Evolutionary conservation across 2,888 invertebrate species (phyloP), one percentile per base, ranked within the genome.

Genomic region (Ormyrus rosae): DNA sequence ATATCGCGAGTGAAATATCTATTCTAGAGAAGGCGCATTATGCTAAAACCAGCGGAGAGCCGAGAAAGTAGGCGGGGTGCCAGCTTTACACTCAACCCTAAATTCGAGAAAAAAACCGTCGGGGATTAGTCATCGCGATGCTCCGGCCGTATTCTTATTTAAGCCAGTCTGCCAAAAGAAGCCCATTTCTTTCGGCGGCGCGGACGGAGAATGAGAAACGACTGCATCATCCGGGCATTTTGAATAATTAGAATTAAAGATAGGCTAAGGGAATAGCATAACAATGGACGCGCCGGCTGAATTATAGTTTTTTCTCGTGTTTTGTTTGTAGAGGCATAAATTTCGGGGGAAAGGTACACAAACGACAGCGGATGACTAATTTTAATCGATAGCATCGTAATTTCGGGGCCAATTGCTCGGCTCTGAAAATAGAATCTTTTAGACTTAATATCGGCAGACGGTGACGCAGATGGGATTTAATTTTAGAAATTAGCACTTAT

Each of bases 171-270:
- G 34, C 46, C 13, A 69, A 69, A 69, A 69, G 34, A 46, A 56
- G 34, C 60, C n/a, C 2, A 60, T 60, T 13, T 51, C 48, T 71
- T 53, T 72, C 34, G 6, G 34, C 34, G 61, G 50, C 71, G 61
- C 61, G 71, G 51, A 19, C 58, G 19, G 58, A 71, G 71, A 69
- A 58, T 58, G 65, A 58, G 64, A 64, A 55, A 65, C 56, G 71
- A 78, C 58, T 65, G 2, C 60, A 71, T 70, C 71, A 55, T 58
- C 51, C 45, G 50, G 53, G 9, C 46, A 19, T 45, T 53, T 13
- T 65, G 53, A 71, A 71, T 71, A 65, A 71, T 71, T 71, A 58
- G 48, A 64, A 77, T n/a, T 68, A 46, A 60, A 60, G 48, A 65
- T 63, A 56, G 46, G 55, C 58, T 56, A 34, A 34, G 51, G 51